These are phyloP conservation scores for Drosophila pseudoobscura DNA, from an alignment of 1,140 invertebrate genomes.

Conservation along the genomic window DNA sequence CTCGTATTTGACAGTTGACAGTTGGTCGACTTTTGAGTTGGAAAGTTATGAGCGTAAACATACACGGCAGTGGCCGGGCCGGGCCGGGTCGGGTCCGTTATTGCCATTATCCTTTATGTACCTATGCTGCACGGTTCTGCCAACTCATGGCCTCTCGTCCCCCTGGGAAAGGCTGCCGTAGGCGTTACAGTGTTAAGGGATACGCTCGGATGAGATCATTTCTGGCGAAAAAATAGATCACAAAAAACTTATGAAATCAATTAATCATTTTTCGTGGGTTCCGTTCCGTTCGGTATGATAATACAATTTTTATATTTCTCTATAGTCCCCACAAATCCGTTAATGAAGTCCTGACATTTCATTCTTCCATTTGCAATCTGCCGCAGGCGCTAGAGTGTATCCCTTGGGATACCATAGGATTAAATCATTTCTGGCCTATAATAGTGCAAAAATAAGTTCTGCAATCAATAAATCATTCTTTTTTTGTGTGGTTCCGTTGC, in stretches of 20 bases:
- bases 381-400: too few species aligned
- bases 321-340: too few species aligned
- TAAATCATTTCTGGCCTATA: too few species aligned
- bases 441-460: not conserved
- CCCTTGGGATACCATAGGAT: too few species aligned
- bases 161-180: not conserved
- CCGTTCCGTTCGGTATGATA: not conserved
- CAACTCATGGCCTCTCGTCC: constrained; percentile 33
- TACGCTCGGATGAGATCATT: not conserved
- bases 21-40: constrained; percentile 79
- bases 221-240: constrained; percentile 7
- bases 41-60: constrained; percentile 83
- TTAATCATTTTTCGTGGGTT: constrained; percentile 37
- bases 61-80: constrained; percentile 63
- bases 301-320: constrained; percentile 24
- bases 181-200: constrained; percentile 1
- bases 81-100: constrained; percentile 24
- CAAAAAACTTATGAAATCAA: constrained; percentile 37
- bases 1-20: constrained; percentile 81
- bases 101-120: constrained; percentile 44
- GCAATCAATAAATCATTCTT: too few species aligned
- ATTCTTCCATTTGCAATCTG: constrained; percentile 21
- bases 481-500: too few species aligned
- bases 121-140: constrained; percentile 10
- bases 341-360: not conserved